A percentile compares a stretch with the other conserved stretches of the same genome.
These are phyloP conservation scores for Pantherophis guttatus DNA, from an alignment of 2,113 vertebrate species.

Conservation along the genomic window DNA sequence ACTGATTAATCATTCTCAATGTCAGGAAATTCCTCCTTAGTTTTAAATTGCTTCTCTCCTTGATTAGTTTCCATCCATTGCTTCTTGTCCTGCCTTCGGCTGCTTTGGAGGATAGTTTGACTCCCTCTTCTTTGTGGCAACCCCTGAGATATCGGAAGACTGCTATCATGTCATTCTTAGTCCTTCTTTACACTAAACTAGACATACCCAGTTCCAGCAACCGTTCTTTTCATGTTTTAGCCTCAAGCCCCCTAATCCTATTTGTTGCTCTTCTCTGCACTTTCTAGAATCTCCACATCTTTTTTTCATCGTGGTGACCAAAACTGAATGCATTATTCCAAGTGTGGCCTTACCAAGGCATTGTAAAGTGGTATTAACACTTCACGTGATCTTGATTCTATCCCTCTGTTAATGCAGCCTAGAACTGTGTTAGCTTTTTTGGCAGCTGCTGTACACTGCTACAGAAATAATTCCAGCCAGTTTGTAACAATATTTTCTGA, in stretches of 20 bases:
- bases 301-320: background rate
- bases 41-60: background rate
- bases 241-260: background rate
- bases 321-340: background rate
- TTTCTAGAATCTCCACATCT: background rate
- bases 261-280: background rate
- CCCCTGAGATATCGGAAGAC: background rate
- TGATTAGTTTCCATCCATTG: background rate
- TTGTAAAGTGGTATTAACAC: no score
- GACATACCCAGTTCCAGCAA: background rate
- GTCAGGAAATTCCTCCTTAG: background rate
- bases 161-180: background rate
- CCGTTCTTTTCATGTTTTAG: background rate
- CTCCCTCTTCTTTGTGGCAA: background rate
- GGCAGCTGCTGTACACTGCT: no score
- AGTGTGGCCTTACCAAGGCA: background rate
- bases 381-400: no score
- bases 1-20: background rate
- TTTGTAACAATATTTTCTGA: background rate
- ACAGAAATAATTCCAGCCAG: background rate
- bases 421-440: no score
- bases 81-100: no score
- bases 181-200: background rate
- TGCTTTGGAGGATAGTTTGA: background rate
- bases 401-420: no score